Evolutionary conservation across 2,888 invertebrate genomes (phyloP), one percentile per base, ranked within the genome.

Genomic region (Drosophila nigricruria): DNA sequence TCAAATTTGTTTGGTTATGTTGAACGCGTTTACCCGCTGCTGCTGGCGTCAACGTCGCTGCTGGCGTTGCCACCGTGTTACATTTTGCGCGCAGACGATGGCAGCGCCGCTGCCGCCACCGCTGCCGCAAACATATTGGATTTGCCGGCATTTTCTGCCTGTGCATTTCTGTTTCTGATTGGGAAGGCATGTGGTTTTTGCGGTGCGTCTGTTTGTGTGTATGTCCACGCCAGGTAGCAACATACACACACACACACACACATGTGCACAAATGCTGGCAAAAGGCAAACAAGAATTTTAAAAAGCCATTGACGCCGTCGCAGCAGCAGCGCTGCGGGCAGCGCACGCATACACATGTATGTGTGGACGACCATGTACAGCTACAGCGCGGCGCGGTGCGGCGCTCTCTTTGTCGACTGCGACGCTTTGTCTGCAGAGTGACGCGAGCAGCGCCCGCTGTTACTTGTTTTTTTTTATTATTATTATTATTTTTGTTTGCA

Each of bases 1-100:
- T 80, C 69, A 66, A 77, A 76, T 76, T 77, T 83, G 78, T 87
- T 84, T 82, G 82, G 82, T 82, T 82, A 82, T 73, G 82, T 82
- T 88, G 88, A 82, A 79, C 59, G 71, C 63, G 73, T 56, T 56
- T 54, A 56, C 14, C 18, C 49, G 49, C 61, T 54, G 62, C 77
- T 79, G 78, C 70, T 81, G 52, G 81, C 86, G 79, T 82, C 65
- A 82, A 68, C 81, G 69, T 75, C 65, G 65, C 76, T 79, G 80
- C 45, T 59, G 57, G 77, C 67, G 77, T 80, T 78, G 77, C 77
- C 77, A 78, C 80, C 65, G 77, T 76, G 72, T 72, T 76, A 80
- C 68, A 80, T 65, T 78, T 80, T 68, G 61, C 71, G 72, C 77
- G 64, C 66, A 77, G 69, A 73, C 49, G 40, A 38, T 74, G 79